These are phyloP conservation scores for Poeciliopsis gracilis DNA, from an alignment of 2,797 vertebrate species.

Conservation along the genomic window DNA sequence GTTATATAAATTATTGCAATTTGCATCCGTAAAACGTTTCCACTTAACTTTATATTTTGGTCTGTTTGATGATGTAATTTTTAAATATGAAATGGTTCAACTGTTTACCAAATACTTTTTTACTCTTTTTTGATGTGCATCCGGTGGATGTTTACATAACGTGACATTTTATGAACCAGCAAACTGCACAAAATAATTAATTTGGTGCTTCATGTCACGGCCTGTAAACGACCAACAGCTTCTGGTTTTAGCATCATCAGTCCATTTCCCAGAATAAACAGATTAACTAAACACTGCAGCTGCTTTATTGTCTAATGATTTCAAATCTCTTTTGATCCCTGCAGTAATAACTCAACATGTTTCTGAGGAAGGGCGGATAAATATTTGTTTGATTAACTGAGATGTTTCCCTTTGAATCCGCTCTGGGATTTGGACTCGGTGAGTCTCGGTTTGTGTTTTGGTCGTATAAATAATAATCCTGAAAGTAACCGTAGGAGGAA, in stretches of 20 bases:
- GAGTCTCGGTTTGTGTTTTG: background rate
- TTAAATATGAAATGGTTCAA: too few relatives aligned
- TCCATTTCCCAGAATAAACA: background rate
- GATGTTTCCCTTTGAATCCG: background rate
- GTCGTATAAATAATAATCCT: background rate
- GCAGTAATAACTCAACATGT: background rate
- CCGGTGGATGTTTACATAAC: too few relatives aligned
- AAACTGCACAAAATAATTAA: background rate
- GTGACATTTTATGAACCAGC: background rate
- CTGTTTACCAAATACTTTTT: too few relatives aligned
- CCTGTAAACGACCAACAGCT: background rate
- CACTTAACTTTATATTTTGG: too few relatives aligned
- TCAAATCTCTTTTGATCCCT: conserved; percentile 3
- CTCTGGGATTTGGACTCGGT: background rate
- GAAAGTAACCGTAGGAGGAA: background rate
- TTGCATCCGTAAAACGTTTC: too few relatives aligned
- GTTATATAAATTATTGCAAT: too few relatives aligned
- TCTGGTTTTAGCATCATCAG: background rate
- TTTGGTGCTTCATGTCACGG: background rate
- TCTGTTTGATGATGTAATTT: too few relatives aligned
- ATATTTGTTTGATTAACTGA: background rate
- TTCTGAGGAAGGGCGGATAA: background rate
- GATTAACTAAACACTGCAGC: background rate
- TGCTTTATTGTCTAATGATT: background rate
- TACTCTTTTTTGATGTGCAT: too few relatives aligned